phyloP scores from a whole-genome alignment of 1,140 invertebrate species.

The Thaumetopoea pityocampa region DNA sequence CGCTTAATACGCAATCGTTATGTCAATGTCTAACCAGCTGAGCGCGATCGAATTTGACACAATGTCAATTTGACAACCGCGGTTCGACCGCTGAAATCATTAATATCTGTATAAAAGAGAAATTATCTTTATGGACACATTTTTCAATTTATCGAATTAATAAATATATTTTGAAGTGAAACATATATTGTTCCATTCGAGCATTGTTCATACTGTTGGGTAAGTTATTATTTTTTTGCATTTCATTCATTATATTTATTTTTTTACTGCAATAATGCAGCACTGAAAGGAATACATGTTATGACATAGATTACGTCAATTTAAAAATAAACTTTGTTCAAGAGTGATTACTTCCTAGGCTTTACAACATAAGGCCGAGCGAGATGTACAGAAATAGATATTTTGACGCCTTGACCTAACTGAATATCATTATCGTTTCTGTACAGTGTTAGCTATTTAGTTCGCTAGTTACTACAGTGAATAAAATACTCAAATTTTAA shows the following conservation, averaged over 20 bases:
- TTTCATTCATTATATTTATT: constrained; percentile 19
- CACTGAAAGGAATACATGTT: constrained; percentile 29
- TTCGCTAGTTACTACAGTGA: constrained; percentile 24
- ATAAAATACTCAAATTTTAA: too few relatives aligned
- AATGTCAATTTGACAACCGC: constrained; percentile 25
- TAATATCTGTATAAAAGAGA: constrained; percentile 6
- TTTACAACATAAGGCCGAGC: constrained; percentile 8
- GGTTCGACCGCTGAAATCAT: constrained; percentile 23
- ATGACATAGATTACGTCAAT: constrained; percentile 7
- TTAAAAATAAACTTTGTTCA: constrained; percentile 2
- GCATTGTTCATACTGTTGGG: constrained; percentile 30
- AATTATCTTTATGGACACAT: too few relatives aligned
- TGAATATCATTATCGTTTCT: constrained; percentile 35
- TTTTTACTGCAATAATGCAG: constrained; percentile 13
- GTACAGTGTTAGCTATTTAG: constrained; percentile 41
- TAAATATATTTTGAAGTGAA: constrained; percentile 1
- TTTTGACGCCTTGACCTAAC: constrained; percentile 43
- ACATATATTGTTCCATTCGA: constrained; percentile 15
- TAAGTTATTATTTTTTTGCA: constrained; percentile 32
- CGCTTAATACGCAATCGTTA: too few relatives aligned
- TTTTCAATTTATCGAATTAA: constrained; percentile 3
- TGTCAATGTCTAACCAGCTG: constrained; percentile 23
- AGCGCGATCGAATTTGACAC: constrained; percentile 33
- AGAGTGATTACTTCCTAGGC: too few relatives aligned
- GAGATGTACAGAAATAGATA: constrained; percentile 16